Evolutionary conservation across 1,140 invertebrate species (phyloP).

Genomic region (Tribolium madens): DNA sequence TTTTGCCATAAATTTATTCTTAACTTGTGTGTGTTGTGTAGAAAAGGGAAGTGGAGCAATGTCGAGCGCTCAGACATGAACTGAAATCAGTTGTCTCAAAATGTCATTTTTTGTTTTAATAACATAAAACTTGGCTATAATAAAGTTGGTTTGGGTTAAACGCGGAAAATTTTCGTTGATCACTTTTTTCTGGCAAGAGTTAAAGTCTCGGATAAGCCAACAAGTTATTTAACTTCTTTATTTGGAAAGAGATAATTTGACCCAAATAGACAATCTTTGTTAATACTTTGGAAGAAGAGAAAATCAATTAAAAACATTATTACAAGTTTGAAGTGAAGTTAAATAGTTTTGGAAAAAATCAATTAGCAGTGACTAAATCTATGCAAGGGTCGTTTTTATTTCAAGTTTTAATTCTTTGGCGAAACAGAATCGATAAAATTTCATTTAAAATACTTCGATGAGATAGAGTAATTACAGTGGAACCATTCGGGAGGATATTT

Average conservation of each 20-base stretch:
- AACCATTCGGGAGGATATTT: conserved; percentile 36
- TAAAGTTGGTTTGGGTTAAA: conserved; percentile 17
- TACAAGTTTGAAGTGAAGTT: neutral
- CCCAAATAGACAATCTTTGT: neutral
- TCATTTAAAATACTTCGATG: conserved; percentile 19
- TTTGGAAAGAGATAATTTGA: too few species aligned
- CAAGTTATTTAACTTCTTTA: conserved; percentile 22
- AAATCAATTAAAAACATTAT: conserved; percentile 22
- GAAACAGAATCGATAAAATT: conserved; percentile 24
- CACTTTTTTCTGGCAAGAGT: conserved; percentile 24
- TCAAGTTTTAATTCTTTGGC: conserved; percentile 18
- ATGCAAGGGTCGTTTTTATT: neutral
- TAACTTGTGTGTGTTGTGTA: neutral
- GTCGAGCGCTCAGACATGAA: neutral
- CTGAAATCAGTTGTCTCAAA: neutral
- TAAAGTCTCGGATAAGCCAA: neutral
- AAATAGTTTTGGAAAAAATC: neutral
- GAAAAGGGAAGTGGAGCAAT: neutral
- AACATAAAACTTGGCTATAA: neutral
- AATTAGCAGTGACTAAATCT: neutral
- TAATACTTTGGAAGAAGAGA: neutral
- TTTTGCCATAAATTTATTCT: conserved; percentile 28
- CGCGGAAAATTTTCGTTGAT: neutral
- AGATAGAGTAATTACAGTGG: conserved; percentile 35
- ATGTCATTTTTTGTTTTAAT: neutral